Base-by-base conservation (phyloP, 2,797 vertebrate species). In the Anas georgica region DNA sequence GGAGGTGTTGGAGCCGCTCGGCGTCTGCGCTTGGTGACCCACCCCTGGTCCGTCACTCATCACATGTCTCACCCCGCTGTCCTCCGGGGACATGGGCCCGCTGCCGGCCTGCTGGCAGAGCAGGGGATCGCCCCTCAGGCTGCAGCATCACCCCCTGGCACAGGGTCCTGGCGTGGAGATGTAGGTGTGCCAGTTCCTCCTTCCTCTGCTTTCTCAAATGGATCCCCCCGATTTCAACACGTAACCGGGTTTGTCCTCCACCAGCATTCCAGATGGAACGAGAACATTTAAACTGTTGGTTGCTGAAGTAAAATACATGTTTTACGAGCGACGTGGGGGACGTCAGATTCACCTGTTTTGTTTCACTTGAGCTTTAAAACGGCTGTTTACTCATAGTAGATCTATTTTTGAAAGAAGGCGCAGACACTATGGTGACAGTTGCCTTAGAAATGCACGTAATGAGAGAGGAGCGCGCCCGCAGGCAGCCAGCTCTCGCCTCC, bases 351-450 rank as follows among this genome's bases (percentile, higher is more conserved):
- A 84, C 67, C 91, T 84, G 45, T 50, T 92, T 64, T 68, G 59
- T 90, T 94, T 92, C 52, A 54, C 39, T 69, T 60, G 69, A 63
- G 89, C 79, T 85, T 86, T 86, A 46, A 92, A 81, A 45, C 2
- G 17, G 35, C 73, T 94, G 55, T 84, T 93, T 95, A 86, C 83
- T 93, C 3, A 2, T 9, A 77, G 79, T 55, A 81, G 85, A 39
- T 70, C 70, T 91, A 43, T 88, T 95, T 93, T 86, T 91, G 92
- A 88, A 86, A 64, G 92, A 84, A 82, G 56, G 26, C 67, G 56
- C 68, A 68, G 83, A 86, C 88, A 29, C 88, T 95, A 83, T 90
- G 83, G 94, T 79, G 92, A 95, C 83, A 90, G 88, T 95, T 95
- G 88, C 94, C 92, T 92, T 95, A 97, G 94, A 91, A 95, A 93